Percentiles rank a stretch among this genome's conserved stretches.
Evolutionary conservation across 2,797 vertebrate genomes (phyloP).

Genomic region (Urophycis tenuis): DNA sequence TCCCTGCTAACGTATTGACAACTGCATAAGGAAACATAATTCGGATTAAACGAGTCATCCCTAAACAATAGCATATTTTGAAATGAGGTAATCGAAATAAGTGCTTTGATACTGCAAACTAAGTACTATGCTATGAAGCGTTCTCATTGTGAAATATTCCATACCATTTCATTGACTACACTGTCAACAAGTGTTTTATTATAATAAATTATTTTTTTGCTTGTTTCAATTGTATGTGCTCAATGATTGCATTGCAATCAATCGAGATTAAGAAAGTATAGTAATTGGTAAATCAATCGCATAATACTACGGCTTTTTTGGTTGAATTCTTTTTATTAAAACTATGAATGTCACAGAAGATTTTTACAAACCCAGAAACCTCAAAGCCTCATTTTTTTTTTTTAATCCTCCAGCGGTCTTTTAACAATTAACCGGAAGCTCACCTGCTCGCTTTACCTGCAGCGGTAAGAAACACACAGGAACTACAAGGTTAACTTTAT

Average conservation of each 20-base stretch:
- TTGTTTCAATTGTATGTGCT: neutral
- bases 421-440: no score
- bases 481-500: neutral
- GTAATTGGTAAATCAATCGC: neutral
- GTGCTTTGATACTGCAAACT: neutral
- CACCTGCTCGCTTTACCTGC: neutral
- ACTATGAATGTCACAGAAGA: neutral
- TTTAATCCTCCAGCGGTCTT: neutral
- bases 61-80: neutral
- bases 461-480: neutral
- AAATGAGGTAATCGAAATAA: neutral
- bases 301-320: neutral
- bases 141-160: neutral
- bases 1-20: neutral
- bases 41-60: neutral
- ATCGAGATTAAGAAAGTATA: neutral
- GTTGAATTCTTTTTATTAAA: neutral
- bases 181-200: neutral
- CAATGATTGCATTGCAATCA: neutral
- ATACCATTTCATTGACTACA: neutral
- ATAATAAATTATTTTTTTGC: neutral
- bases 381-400: neutral
- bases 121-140: neutral
- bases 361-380: neutral
- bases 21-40: neutral